A percentile compares a stretch with the other conserved stretches of the same genome.
These are phyloP conservation scores for Strix aluco DNA, from an alignment of 2,113 vertebrate genomes.

Conservation along the genomic window DNA sequence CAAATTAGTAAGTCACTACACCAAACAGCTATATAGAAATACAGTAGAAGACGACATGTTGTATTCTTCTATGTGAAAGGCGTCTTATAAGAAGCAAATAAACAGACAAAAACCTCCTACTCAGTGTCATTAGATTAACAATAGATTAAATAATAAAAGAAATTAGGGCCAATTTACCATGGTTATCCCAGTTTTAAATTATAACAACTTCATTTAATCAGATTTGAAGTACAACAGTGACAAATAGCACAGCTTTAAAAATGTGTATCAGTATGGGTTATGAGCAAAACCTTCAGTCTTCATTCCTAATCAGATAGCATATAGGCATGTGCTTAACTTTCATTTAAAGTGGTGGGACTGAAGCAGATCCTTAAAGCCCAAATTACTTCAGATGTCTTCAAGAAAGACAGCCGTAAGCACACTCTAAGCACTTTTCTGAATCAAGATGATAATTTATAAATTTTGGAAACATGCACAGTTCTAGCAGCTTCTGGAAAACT, in stretches of 20 bases:
- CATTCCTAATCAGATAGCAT: not conserved
- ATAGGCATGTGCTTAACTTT: not conserved
- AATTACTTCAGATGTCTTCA: not conserved
- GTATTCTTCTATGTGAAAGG: conserved; percentile 34
- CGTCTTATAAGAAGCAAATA: conserved; percentile 42
- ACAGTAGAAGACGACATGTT: conserved; percentile 14
- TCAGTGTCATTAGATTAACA: conserved; percentile 51
- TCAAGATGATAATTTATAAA: not conserved
- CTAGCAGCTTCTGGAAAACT: conserved; percentile 15
- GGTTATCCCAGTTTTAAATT: conserved; percentile 36
- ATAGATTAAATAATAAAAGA: conserved; percentile 34
- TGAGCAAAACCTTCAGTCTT: conserved; percentile 11
- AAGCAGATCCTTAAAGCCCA: not conserved
- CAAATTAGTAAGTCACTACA: conserved; percentile 54
- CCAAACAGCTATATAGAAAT: conserved; percentile 45
- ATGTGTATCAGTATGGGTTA: not conserved
- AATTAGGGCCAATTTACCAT: conserved; percentile 19
- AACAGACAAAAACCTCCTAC: conserved; percentile 40
- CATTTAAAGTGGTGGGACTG: not conserved
- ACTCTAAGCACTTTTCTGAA: conserved; percentile 1
- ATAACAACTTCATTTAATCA: conserved; percentile 33
- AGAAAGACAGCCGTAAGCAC: not conserved
- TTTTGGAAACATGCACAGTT: not conserved
- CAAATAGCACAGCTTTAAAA: conserved; percentile 30
- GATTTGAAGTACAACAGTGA: conserved; percentile 18